Evolutionary conservation across 2,113 vertebrate species (phyloP), one percentile per base, ranked within the genome.

Genomic region (Hippocampus guttulatus): DNA sequence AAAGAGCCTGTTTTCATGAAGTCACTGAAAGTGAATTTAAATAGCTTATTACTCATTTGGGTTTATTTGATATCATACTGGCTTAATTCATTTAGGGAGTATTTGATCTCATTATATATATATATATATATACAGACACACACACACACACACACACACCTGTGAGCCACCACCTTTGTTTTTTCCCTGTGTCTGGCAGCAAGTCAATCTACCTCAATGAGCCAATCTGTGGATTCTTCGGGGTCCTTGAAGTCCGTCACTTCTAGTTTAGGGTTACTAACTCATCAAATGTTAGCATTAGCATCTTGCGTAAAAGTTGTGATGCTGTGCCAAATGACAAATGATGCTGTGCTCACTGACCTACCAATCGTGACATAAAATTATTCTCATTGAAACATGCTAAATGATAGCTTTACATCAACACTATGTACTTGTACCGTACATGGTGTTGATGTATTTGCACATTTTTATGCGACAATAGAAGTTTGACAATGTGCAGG

Each of bases 131-230:
- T 33, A 33, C 0, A 30, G 0, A 33, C 5, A 33, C 5, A 38
- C 5, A 38, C 5, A 38, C 33, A 38, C 15, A 5, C 27, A 18
- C 40, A 64, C 30, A 25, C 64, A n/a, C 14, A 6, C 8, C 16
- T 49, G 12, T 47, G 18, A 15, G 11, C 38, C 62, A 64, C 20
- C 30, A 64, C 64, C 2, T 2, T 41, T 55, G 30, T 41, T 64
- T 64, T 43, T n/a, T 6, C 21, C 12, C 9, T 45, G 30, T 20
- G 40, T 65, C 27, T 70, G 45, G 63, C 43, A 76, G 73, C 69
- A 73, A 74, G 58, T 69, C 3, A 79, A 91, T 91, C 92, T 93
- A 92, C 92, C 92, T 93, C 92, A 91, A 81, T 43, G 45, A 76
- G 81, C 76, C 80, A 70, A 60, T 74, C 30, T 49, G 55, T 81